Evolutionary conservation across 2,888 invertebrate species (phyloP).

Genomic region (Perizoma affinitatum): DNA sequence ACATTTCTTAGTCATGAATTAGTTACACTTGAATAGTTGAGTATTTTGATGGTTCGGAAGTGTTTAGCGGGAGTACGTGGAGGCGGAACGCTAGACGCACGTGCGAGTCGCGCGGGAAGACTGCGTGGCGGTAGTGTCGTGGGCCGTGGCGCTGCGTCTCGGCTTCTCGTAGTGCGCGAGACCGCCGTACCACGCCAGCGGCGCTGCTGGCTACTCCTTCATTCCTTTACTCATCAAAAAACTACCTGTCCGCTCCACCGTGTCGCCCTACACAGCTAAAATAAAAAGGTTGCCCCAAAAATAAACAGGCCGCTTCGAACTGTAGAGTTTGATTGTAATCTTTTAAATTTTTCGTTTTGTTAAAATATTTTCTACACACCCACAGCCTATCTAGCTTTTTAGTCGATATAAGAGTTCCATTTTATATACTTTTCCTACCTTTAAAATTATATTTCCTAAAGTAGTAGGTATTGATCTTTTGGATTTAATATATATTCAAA

Average conservation of each 20-base stretch:
- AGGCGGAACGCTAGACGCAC: conserved; percentile 74
- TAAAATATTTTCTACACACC: too few species aligned
- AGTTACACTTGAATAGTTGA: conserved; percentile 57
- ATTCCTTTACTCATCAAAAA: conserved; percentile 27
- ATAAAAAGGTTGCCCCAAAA: conserved; percentile 16
- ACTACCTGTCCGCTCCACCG: conserved; percentile 18
- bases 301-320: conserved; percentile 11
- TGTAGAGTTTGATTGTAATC: background rate
- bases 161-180: conserved; percentile 52
- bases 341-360: too few species aligned
- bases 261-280: conserved; percentile 10
- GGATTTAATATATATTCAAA: too few species aligned
- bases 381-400: too few species aligned
- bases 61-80: conserved; percentile 54
- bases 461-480: too few species aligned
- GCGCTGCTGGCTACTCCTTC: conserved; percentile 55
- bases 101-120: conserved; percentile 83
- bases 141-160: conserved; percentile 64
- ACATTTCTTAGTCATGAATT: conserved; percentile 49
- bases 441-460: too few species aligned
- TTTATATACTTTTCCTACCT: too few species aligned
- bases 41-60: conserved; percentile 62
- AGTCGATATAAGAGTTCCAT: too few species aligned
- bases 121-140: conserved; percentile 80
- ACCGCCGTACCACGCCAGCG: conserved; percentile 55